Evolutionary conservation across 1,140 invertebrate genomes (phyloP).

Genomic region (Eufriesea mexicana): DNA sequence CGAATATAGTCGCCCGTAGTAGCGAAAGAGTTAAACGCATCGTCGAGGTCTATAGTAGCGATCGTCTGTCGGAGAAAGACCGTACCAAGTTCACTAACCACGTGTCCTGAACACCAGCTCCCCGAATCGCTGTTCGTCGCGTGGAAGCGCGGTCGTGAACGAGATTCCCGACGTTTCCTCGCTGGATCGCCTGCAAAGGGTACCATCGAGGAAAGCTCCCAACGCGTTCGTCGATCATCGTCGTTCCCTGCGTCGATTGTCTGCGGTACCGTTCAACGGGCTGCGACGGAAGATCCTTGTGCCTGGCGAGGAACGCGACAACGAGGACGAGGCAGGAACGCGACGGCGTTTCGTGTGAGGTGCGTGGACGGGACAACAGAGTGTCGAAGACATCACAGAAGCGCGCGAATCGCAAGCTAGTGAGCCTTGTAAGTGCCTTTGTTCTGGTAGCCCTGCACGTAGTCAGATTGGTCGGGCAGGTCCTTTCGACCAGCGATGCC

Average conservation of each 20-base stretch:
- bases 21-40: no score
- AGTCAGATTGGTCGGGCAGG: constrained; percentile 89
- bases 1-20: no score
- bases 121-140: not conserved
- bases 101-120: not conserved
- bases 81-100: not conserved
- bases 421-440: constrained; percentile 88
- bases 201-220: not conserved
- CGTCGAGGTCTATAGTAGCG: not conserved
- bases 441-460: constrained; percentile 94
- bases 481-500: constrained; percentile 94
- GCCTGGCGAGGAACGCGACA: not conserved
- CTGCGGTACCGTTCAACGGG: not conserved
- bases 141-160: not conserved
- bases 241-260: not conserved
- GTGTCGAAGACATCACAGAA: constrained; percentile 42
- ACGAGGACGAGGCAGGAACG: not conserved
- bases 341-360: constrained; percentile 9
- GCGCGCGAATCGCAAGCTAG: constrained; percentile 59
- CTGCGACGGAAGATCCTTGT: not conserved
- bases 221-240: not conserved
- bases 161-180: not conserved
- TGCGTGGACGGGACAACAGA: constrained; percentile 41
- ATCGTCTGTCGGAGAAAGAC: not conserved
- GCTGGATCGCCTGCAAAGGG: no score